Base-by-base conservation (phyloP, 2,797 vertebrate genomes). In the Ambastaia sidthimunki region DNA sequence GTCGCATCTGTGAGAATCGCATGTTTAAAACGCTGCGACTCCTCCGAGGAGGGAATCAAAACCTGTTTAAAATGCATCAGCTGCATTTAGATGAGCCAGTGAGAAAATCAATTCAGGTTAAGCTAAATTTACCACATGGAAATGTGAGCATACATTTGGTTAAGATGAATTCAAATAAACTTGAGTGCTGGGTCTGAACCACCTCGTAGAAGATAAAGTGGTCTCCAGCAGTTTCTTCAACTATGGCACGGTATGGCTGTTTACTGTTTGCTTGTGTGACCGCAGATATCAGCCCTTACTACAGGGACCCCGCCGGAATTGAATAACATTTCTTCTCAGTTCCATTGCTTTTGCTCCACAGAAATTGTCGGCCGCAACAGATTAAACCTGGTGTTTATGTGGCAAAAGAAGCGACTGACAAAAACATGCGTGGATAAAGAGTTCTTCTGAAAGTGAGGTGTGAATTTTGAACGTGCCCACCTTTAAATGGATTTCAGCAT, bases 311-410 rank as follows among this genome's bases (percentile, higher is more conserved):
- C 90, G 89, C 83, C 80, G 89, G 90, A 90, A 86, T 89, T 81
- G 84, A 86, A 87, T 88, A 89, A 88, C 90, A 89, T 92, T 93
- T 88, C 91, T 92, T 90, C 91, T 80, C 88, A 89, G 25, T 91
- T 90, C 89, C 88, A 86, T 90, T 88, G 87, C 86, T 82, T 50
- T 84, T 74, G 28, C 87, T 91, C 90, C 82, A 31, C 85, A 41
- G 91, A 78, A 88, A 86, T 88, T 91, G 91, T 91, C 89, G 89
- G 85, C 86, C 73, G 13, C 85, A 85, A 83, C 89, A 91, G 71
- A 91, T 88, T 76, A 90, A 87, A 89, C 86, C 87, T 77, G 70
- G 86, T 86, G 85, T 87, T 80, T 76, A 76, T 88, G 85, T 78
- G 72, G 81, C 81, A 86, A 89, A 88, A 88, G 90, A 90, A 90